Evolutionary conservation across 2,113 vertebrate species (phyloP).

Genomic region (Limnothrissa miodon): DNA sequence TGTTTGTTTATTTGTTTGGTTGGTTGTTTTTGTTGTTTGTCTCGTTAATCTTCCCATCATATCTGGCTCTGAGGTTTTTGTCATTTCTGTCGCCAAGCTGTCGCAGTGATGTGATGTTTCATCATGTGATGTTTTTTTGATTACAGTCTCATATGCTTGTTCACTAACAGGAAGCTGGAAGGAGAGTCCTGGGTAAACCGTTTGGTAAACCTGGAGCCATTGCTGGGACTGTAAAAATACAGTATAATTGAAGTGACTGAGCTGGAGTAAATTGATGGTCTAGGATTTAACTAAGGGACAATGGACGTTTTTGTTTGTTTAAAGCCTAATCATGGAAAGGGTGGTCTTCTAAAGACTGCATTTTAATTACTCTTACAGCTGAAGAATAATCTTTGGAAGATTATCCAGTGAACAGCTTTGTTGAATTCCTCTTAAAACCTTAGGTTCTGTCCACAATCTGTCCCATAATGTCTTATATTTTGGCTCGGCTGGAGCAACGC

Average conservation of each 20-base stretch:
- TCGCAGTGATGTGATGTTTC: background rate
- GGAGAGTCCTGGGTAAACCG: background rate
- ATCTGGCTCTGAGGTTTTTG: background rate
- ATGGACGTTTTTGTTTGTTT: background rate
- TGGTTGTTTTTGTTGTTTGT: background rate
- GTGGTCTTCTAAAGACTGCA: background rate
- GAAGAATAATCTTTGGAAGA: background rate
- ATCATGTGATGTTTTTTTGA: background rate
- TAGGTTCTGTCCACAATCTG: background rate
- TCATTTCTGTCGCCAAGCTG: background rate
- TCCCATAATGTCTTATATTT: background rate
- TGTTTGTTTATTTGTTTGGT: background rate
- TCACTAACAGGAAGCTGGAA: background rate
- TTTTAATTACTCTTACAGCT: background rate
- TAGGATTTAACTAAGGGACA: no score
- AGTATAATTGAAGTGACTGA: background rate
- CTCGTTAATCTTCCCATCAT: background rate
- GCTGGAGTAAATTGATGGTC: background rate
- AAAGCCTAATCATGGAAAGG: background rate
- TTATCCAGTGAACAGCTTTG: background rate
- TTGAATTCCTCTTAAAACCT: background rate
- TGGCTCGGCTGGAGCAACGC: background rate
- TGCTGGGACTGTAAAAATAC: background rate
- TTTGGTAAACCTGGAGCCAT: background rate
- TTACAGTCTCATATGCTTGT: background rate